A percentile compares a stretch with the other conserved stretches of the same genome.
phyloP scores from a whole-genome alignment of 2,797 vertebrate species.

The Petrocephalus sullivani region DNA sequence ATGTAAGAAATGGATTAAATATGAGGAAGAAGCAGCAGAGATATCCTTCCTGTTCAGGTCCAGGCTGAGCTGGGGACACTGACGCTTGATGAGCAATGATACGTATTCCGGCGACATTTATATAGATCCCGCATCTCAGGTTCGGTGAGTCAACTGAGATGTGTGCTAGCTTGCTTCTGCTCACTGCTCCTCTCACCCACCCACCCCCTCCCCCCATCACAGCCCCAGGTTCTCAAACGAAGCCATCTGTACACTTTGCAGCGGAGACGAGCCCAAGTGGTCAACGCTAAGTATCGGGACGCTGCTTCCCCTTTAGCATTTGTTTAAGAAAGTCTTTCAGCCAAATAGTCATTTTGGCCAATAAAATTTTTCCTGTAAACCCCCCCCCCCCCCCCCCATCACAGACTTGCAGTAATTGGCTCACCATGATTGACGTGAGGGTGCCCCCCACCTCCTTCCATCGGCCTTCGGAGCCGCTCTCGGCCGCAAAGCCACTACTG shows the following conservation, averaged over 20 bases:
- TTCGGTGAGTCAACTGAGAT: background rate
- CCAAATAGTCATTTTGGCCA: background rate
- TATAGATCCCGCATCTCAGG: background rate
- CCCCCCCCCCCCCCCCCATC: background rate
- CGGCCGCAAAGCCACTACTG: background rate
- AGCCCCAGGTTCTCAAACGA: conserved; percentile 26
- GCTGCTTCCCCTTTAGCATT: background rate
- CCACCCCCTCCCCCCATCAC: background rate
- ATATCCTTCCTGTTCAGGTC: background rate
- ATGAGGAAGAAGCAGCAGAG: background rate
- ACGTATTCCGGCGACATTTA: background rate
- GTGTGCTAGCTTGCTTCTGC: background rate
- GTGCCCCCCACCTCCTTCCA: background rate
- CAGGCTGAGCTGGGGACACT: background rate
- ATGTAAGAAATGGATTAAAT: background rate
- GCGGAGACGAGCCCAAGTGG: conserved; percentile 29
- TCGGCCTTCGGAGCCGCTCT: background rate
- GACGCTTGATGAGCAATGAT: background rate
- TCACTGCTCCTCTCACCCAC: too few species aligned
- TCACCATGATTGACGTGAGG: background rate
- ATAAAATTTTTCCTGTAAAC: background rate
- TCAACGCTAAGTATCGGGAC: background rate
- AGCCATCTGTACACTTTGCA: conserved; percentile 41
- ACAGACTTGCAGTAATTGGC: background rate
- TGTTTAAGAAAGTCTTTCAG: background rate